A percentile compares a stretch with the other conserved stretches of the same genome.
These are phyloP conservation scores for Trichosurus vulpecula DNA, from an alignment of 2,797 vertebrate genomes.

Conservation along the genomic window DNA sequence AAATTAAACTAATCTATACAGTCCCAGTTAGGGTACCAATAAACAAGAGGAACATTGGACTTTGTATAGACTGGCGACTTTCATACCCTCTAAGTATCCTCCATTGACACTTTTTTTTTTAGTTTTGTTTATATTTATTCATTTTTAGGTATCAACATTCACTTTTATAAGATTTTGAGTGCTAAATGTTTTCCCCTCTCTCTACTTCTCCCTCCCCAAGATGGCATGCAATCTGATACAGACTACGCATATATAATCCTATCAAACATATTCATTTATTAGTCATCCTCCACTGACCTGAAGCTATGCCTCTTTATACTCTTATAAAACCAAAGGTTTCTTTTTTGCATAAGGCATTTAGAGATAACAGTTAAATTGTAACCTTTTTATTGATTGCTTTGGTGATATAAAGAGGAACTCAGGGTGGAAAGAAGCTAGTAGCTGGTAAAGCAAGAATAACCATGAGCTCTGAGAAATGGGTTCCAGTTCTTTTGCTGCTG, in stretches of 20 bases:
- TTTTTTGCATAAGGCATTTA: neutral
- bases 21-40: neutral
- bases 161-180: too few species aligned
- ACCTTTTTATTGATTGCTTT: neutral
- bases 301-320: fast-evolving
- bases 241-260: too few species aligned
- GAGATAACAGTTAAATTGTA: neutral
- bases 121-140: too few species aligned
- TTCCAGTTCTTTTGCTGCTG: conserved; percentile 47
- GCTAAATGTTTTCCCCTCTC: too few species aligned
- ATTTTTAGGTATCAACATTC: too few species aligned
- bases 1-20: neutral
- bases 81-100: neutral
- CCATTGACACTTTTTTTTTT: neutral
- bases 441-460: neutral
- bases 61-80: neutral
- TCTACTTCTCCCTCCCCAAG: too few species aligned
- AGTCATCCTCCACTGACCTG: neutral
- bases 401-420: neutral
- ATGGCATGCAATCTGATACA: too few species aligned
- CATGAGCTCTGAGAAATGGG: conserved; percentile 51
- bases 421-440: neutral
- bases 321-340: fast-evolving
- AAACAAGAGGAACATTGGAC: neutral
- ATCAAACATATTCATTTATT: too few species aligned